Percentiles rank a stretch among this genome's conserved stretches.
Conservation (phyloP, 2,888 invertebrate genomes). For the Drosophila pseudotakahashii region DNA sequence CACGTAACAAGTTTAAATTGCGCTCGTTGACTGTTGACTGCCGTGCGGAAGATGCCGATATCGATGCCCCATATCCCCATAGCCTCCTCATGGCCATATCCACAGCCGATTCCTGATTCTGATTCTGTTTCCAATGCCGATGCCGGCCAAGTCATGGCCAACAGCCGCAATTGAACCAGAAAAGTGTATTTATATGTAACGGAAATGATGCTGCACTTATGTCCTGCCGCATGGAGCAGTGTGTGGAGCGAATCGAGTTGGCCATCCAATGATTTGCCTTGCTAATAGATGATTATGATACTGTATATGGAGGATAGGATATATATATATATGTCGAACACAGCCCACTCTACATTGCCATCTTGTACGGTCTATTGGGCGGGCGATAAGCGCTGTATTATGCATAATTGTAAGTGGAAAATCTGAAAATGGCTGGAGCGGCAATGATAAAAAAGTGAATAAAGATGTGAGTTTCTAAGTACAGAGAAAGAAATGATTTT, state of each 20-base stretch:
- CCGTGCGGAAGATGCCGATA: conserved; percentile 68
- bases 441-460: conserved; percentile 48
- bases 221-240: conserved; percentile 44
- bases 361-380: conserved; percentile 26
- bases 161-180: conserved; percentile 72
- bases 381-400: conserved; percentile 67
- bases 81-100: neutral
- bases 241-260: conserved; percentile 48
- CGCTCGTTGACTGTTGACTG: conserved; percentile 79
- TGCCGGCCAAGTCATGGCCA: conserved; percentile 61
- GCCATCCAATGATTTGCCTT: conserved; percentile 57
- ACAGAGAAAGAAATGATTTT: neutral
- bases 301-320: conserved; percentile 4
- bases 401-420: conserved; percentile 70
- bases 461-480: conserved; percentile 42
- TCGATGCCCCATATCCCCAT: conserved; percentile 20
- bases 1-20: conserved; percentile 79
- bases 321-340: conserved; percentile 1
- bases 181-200: conserved; percentile 79
- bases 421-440: conserved; percentile 41
- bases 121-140: conserved; percentile 7
- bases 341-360: conserved; percentile 1
- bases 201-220: conserved; percentile 78
- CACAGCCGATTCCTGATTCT: conserved; percentile 7
- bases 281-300: conserved; percentile 68